Evolutionary conservation across 64 coral and sea anemone genomes (phyloP).

Genomic region (Montipora sp.): DNA sequence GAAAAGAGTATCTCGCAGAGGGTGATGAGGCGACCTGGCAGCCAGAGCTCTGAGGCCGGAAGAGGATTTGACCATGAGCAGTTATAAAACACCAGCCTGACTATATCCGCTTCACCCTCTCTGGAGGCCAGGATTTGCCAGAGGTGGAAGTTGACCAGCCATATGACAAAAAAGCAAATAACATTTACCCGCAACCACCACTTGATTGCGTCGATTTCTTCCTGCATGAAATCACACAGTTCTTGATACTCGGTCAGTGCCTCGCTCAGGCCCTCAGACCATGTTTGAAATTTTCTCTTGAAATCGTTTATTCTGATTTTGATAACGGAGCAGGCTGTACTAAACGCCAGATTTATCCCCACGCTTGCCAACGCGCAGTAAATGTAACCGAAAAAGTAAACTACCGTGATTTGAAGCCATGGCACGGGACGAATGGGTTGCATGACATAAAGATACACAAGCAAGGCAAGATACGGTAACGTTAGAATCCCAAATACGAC

Average conservation of each 20-base stretch:
- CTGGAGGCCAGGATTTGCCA: conserved; percentile 40
- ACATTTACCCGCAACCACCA: conserved; percentile 40
- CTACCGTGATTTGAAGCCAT: conserved; percentile 32
- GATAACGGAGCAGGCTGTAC: conserved; percentile 13
- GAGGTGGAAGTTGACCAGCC: conserved; percentile 6
- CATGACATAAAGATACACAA: too few species aligned
- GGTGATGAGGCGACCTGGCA: conserved; percentile 3
- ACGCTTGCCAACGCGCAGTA: conserved; percentile 24
- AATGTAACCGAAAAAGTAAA: conserved; percentile 48
- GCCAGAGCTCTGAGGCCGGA: not conserved
- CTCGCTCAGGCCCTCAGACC: conserved; percentile 14
- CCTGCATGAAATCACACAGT: conserved; percentile 46
- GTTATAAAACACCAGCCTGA: conserved; percentile 1
- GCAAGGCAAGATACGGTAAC: too few species aligned
- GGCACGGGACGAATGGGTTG: conserved; percentile 25
- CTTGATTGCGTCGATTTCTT: conserved; percentile 38
- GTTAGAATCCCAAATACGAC: too few species aligned
- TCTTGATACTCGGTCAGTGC: conserved; percentile 19
- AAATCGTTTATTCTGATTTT: conserved; percentile 25
- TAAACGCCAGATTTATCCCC: conserved; percentile 36
- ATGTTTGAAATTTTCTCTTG: conserved; percentile 14
- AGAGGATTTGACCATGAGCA: conserved; percentile 11
- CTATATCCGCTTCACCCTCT: too few species aligned
- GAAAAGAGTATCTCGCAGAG: conserved; percentile 53
- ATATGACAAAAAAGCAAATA: too few species aligned